Percentiles rank a stretch among this genome's conserved stretches.
Evolutionary conservation across 35 echinoderm and acorn worm genomes (phyloP).

Genomic region (Strongylocentrotus purpuratus): DNA sequence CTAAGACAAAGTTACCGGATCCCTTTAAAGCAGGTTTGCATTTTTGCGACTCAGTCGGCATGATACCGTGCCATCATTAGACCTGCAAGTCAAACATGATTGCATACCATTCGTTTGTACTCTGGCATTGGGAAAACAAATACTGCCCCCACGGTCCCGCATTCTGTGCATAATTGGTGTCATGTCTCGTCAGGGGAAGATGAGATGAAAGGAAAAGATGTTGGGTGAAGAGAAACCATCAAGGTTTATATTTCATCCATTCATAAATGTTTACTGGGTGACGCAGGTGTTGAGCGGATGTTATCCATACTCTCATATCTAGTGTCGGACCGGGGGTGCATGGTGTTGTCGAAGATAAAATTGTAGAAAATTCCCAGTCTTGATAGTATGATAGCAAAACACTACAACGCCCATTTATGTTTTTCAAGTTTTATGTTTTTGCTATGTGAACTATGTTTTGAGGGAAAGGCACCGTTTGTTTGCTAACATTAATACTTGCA

Average conservation of each 20-base stretch:
- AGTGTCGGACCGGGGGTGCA: neutral
- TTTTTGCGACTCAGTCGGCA: neutral
- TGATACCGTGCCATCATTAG: neutral
- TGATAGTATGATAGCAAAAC: too few species aligned
- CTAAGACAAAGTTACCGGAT: too few species aligned
- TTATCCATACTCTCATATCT: neutral
- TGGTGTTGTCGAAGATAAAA: neutral
- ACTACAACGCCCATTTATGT: too few species aligned
- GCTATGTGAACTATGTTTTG: too few species aligned
- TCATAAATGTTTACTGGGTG: slow-evolving; percentile 3
- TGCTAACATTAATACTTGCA: too few species aligned
- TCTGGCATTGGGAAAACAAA: neutral
- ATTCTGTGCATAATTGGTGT: slow-evolving; percentile 33
- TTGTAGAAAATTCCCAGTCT: neutral
- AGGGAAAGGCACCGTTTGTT: too few species aligned
- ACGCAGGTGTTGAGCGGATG: neutral
- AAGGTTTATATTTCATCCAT: neutral
- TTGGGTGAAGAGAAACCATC: neutral
- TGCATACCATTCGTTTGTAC: slow-evolving; percentile 29
- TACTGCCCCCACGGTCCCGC: neutral
- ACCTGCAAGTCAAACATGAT: slow-evolving; percentile 1
- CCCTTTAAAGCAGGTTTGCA: neutral
- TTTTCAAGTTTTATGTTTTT: too few species aligned
- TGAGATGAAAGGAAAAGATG: neutral
- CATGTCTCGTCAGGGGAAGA: neutral